phyloP scores from a whole-genome alignment of 2,888 invertebrate genomes.

The Tenthredo distinguenda region DNA sequence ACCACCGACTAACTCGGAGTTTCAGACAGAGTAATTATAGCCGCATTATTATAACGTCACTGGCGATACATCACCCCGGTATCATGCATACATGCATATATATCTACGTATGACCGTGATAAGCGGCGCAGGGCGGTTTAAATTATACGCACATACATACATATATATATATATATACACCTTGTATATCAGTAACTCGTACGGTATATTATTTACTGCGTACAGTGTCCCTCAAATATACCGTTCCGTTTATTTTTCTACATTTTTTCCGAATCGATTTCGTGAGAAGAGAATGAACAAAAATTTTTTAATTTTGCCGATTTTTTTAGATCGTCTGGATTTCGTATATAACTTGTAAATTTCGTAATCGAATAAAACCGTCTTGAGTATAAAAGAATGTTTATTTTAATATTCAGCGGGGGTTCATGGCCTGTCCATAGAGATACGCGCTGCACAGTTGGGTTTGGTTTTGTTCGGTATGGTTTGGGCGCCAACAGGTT shows the following conservation, averaged over 20 bases:
- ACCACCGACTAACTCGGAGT: constrained; percentile 40
- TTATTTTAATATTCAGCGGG: constrained; percentile 50
- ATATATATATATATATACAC: neutral
- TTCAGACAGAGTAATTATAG: constrained; percentile 70
- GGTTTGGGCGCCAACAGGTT: constrained; percentile 70
- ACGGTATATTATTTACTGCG: neutral
- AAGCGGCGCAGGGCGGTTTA: constrained; percentile 58
- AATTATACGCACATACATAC: constrained; percentile 12
- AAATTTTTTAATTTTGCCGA: neutral
- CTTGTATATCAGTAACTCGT: neutral
- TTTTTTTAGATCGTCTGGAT: neutral
- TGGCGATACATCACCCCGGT: constrained; percentile 70
- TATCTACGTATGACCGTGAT: constrained; percentile 27
- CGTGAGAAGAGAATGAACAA: neutral
- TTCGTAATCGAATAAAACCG: neutral
- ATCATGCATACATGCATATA: constrained; percentile 62
- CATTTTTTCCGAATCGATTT: neutral
- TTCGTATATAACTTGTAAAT: neutral
- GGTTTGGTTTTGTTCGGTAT: constrained; percentile 40
- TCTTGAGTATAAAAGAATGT: neutral
- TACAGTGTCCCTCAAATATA: too few relatives aligned
- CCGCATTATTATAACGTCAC: constrained; percentile 74
- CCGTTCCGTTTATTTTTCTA: neutral
- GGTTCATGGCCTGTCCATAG: constrained; percentile 36
- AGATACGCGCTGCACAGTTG: constrained; percentile 22